Base-by-base conservation (phyloP, 2,797 vertebrate genomes). In the Notamacropus eugenii region DNA sequence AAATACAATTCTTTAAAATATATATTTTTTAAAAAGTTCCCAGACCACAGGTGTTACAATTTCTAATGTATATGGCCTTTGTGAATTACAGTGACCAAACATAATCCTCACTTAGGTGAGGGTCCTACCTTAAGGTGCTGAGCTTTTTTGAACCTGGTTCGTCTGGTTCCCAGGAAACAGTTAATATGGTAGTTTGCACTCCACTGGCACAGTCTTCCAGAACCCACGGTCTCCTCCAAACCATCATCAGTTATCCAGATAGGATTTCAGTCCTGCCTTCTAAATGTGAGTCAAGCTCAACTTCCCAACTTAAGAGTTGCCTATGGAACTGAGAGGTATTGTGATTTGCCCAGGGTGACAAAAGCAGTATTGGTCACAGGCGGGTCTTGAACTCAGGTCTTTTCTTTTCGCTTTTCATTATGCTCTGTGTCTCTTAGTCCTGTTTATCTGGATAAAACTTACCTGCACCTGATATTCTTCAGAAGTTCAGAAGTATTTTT, bases 391-490 rank as follows among this genome's bases (percentile, higher is more conserved):
- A 58, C 28, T 28, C 24, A 29, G 22, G 46, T 46, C 22, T 24
- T 82, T 2, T n/a, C 40, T 19, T 14, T 40, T 82, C n/a, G 46
- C 14, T 24, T 82, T 31, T 28, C 27, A 14, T n/a, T 90, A 54
- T 31, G 28, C 28, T 34, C 19, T 96, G 40, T 97, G 97, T 96
- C 93, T 67, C 97, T 94, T 92, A 97, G 58, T 94, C 91, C 97
- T 97, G 97, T 96, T 97, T 96, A 93, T 96, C 97, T 93, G 93
- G 97, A 96, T 97, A 97, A 74, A 82, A 92, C 92, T 82, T 50
- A 90, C 82, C 94, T 97, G 96, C 95, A 98, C 97, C 97, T 97
- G 96, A 98, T 98, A 91, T 95, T 97, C 92, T 96, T 97, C 96
- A 96, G 95, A 96, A 96, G 92, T 93, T 95, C 95, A 62, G 82